Conservation (phyloP, 1,140 invertebrate genomes). For the Drosophila melanogaster region Release_6_plus_ISO1_MT NT_037436.4:9584001-9584500, state of each 20-base stretch:
- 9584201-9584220: conserved; percentile 3
- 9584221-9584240: conserved; percentile 9
- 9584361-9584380: conserved; percentile 65
- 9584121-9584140: conserved; percentile 23
- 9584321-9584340: conserved; percentile 57
- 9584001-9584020: not conserved
- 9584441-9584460: conserved; percentile 13
- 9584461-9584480: not conserved
- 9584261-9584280: conserved; percentile 25
- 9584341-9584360: conserved; percentile 55
- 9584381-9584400: conserved; percentile 62
- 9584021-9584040: conserved; percentile 28
- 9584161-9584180: not conserved
- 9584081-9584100: conserved; percentile 46
- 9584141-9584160: conserved; percentile 33
- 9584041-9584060: conserved; percentile 32
- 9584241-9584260: conserved; percentile 27
- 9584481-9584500: conserved; percentile 38
- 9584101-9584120: conserved; percentile 26
- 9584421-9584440: conserved; percentile 46
- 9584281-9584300: conserved; percentile 54
- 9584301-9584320: conserved; percentile 61
- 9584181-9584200: not conserved
- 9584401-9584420: conserved; percentile 62
- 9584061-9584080: conserved; percentile 29